phyloP scores from a whole-genome alignment of 2,888 invertebrate genomes.

The Troilus luridus region DNA sequence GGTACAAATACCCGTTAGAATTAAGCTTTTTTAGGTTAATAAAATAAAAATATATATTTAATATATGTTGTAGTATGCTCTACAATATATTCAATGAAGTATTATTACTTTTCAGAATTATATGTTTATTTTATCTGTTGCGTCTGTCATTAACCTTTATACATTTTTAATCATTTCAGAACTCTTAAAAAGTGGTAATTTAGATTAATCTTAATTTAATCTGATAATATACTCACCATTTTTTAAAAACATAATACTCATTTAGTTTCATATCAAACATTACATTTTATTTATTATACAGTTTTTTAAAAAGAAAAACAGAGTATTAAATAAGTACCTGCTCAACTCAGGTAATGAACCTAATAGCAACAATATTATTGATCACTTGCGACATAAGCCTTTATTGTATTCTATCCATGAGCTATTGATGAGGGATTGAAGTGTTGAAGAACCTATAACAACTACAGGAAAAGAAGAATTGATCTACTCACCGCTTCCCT shows the following conservation, averaged over 20 bases:
- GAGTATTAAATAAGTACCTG: background rate
- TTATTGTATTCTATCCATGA: background rate
- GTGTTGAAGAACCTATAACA: background rate
- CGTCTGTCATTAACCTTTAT: background rate
- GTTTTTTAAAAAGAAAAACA: no score
- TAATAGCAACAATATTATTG: background rate
- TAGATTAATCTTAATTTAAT: background rate
- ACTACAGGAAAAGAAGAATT: background rate
- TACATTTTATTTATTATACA: no score
- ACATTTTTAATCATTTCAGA: background rate
- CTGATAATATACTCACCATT: background rate
- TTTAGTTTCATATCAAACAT: background rate
- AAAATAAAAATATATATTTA: background rate
- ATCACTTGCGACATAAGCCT: background rate
- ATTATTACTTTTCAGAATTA: background rate
- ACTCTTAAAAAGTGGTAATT: background rate
- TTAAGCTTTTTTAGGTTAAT: background rate
- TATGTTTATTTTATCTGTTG: background rate
- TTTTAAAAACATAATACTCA: background rate
- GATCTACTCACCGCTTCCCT: slow-evolving; percentile 44
- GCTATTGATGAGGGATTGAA: background rate
- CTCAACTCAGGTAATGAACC: background rate
- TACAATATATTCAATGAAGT: background rate
- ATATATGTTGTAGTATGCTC: background rate
- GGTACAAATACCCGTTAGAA: background rate